These are phyloP conservation scores for Phymanthus crucifer DNA, from an alignment of 92 coral and sea anemone species.

Conservation along the genomic window DNA sequence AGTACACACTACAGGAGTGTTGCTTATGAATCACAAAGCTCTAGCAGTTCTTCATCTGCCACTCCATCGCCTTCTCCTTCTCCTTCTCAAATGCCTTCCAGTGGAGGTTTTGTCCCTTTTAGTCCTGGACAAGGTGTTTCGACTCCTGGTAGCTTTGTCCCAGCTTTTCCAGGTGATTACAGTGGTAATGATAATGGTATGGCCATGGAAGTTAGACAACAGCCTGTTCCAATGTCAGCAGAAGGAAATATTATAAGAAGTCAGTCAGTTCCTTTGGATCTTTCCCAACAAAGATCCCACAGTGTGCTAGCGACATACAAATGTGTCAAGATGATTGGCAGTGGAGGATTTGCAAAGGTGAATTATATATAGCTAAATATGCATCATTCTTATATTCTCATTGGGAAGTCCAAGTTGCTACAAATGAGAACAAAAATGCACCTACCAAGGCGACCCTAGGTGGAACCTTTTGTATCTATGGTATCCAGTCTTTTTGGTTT, in stretches of 20 bases:
- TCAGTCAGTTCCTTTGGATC: not conserved
- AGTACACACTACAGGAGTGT: not conserved
- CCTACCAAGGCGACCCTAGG: no score
- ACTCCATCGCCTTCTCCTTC: not conserved
- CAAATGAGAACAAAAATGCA: not conserved
- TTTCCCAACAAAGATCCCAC: not conserved
- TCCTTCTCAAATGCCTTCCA: not conserved
- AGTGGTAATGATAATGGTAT: not conserved
- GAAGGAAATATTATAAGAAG: not conserved
- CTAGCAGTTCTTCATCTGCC: not conserved
- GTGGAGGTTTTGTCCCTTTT: not conserved
- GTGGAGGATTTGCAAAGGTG: slow-evolving; percentile 37
- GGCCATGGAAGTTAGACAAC: not conserved
- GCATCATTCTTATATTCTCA: not conserved
- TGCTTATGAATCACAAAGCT: not conserved
- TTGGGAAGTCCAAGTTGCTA: not conserved
- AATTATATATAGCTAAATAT: not conserved
- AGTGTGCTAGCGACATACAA: slow-evolving; percentile 2
- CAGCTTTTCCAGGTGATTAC: not conserved
- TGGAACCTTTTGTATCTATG: no score
- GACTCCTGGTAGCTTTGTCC: slow-evolving; percentile 3
- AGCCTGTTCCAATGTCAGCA: not conserved
- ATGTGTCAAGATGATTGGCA: slow-evolving; percentile 13
- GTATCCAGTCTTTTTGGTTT: no score
- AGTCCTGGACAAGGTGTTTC: not conserved